Conservation (phyloP, 2,113 vertebrate genomes). For the Dolichallabes microphthalmus region DNA sequence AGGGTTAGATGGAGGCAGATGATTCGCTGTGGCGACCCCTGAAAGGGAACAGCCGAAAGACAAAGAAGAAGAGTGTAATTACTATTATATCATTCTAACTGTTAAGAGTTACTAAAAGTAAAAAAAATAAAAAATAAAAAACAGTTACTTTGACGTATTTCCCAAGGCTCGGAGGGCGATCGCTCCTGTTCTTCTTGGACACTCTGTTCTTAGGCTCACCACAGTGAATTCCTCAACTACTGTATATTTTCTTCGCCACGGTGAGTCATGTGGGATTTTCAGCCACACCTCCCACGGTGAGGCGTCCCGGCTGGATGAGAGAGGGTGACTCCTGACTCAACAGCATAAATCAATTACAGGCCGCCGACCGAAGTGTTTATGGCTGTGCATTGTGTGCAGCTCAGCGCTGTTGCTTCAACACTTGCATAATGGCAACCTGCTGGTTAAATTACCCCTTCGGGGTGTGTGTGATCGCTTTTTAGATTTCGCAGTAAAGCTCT, state of each 20-base stretch:
- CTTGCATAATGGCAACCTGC: neutral
- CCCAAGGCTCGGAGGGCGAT: neutral
- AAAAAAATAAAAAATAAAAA: too few relatives aligned
- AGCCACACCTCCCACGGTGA: neutral
- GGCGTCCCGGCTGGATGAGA: neutral
- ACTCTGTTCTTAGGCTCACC: neutral
- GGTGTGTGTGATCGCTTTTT: too few relatives aligned
- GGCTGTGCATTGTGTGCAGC: constrained; percentile 1
- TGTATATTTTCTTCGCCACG: neutral
- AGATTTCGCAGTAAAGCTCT: neutral
- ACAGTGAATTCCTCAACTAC: neutral
- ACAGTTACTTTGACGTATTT: neutral
- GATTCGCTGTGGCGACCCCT: too few relatives aligned
- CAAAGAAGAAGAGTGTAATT: too few relatives aligned
- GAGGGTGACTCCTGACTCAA: neutral
- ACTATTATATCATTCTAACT: neutral
- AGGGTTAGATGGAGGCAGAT: too few relatives aligned
- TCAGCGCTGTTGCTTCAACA: neutral
- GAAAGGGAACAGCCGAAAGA: too few relatives aligned
- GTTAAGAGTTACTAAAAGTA: neutral
- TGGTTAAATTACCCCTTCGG: neutral
- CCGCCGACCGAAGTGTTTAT: neutral
- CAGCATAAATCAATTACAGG: neutral
- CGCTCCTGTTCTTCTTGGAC: too few relatives aligned
- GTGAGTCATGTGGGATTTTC: neutral